Evolutionary conservation across 2,113 vertebrate species (phyloP).

Genomic region (Atrichornis clamosus): DNA sequence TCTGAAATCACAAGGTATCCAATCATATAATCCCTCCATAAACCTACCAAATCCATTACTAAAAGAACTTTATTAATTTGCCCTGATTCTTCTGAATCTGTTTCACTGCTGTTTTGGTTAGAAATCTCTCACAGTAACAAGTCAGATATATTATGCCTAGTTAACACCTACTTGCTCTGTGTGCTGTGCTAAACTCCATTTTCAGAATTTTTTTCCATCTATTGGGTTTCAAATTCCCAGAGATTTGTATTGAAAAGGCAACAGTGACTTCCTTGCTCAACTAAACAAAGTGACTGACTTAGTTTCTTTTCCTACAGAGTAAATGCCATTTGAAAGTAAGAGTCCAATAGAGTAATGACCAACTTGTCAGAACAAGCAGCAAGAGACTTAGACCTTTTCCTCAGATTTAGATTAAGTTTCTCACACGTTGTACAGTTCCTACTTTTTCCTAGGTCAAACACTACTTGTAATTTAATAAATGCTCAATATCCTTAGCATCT

Average conservation of each 20-base stretch:
- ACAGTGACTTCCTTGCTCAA: background rate
- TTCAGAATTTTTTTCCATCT: background rate
- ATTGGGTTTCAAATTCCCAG: background rate
- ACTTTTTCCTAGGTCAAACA: background rate
- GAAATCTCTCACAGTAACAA: background rate
- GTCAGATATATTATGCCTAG: background rate
- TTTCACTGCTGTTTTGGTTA: background rate
- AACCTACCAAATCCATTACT: background rate
- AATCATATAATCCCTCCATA: background rate
- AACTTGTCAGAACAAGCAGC: background rate
- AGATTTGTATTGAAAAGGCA: background rate
- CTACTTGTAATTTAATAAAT: background rate
- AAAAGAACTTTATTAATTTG: background rate
- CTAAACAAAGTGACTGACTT: background rate
- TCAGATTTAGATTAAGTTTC: background rate
- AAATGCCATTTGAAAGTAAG: background rate
- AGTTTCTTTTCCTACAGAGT: background rate
- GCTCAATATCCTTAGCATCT: background rate
- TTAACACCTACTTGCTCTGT: background rate
- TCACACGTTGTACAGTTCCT: background rate
- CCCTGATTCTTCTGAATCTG: background rate
- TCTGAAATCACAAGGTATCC: background rate
- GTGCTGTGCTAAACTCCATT: background rate
- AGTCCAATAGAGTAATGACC: background rate
- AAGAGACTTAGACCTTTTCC: background rate